Percentiles rank a stretch among this genome's conserved stretches.
These are phyloP conservation scores for Stegodyphus dumicola DNA, from an alignment of 1,140 invertebrate genomes.

Conservation along the genomic window DNA sequence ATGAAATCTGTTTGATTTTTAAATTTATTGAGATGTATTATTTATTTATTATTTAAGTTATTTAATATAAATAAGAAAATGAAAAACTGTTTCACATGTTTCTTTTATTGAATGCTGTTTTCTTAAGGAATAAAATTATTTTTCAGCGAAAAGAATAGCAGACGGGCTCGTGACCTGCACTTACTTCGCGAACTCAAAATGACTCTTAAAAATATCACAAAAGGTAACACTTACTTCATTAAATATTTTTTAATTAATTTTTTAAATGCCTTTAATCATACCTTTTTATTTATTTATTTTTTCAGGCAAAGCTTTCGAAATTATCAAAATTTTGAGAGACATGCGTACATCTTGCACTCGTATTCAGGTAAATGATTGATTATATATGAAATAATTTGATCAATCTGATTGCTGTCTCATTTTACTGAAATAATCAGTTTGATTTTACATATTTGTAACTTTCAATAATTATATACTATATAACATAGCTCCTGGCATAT, in stretches of 20 bases:
- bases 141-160: conserved; percentile 82
- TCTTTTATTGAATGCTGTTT: conserved; percentile 1
- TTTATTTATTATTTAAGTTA: not conserved
- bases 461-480: no score
- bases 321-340: conserved; percentile 73
- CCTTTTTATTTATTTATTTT: conserved; percentile 13
- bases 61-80: not conserved
- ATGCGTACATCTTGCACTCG: conserved; percentile 75
- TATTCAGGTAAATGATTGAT: conserved; percentile 65
- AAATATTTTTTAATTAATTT: not conserved
- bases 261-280: not conserved
- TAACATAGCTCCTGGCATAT: no score
- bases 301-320: conserved; percentile 68
- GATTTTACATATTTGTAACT: no score
- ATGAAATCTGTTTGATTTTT: not conserved
- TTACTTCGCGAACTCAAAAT: conserved; percentile 77
- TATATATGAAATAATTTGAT: no score
- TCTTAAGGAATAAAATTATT: no score
- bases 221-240: conserved; percentile 44
- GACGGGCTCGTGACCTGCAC: conserved; percentile 86
- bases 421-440: no score
- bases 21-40: not conserved
- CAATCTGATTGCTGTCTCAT: no score
- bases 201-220: conserved; percentile 65
- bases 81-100: not conserved